Evolutionary conservation across 2,797 vertebrate species (phyloP), one percentile per base, ranked within the genome.

Genomic region (Onychomys arenicola): DNA sequence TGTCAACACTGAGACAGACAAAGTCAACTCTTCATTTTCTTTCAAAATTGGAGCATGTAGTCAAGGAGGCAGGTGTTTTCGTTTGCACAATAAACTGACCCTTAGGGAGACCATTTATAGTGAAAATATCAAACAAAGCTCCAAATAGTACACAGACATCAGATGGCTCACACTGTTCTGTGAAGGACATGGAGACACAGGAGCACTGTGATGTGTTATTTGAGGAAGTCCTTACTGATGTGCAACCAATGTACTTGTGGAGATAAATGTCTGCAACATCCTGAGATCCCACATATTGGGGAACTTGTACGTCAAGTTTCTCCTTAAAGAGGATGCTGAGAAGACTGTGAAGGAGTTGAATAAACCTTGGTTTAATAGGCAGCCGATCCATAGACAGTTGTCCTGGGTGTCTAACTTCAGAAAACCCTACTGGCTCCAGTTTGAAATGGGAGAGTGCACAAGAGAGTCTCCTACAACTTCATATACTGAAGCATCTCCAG

Each of bases 101-200:
- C 25, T 43, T 43, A 27, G 4, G 1, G 9, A 75, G 14, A 3
- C 32, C 2, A 17, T 69, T 6, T n/a, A 69, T 13, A 69, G n/a
- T 69, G 2, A 8, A 8, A 69, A n/a, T 1, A 69, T 69, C 32
- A n/a, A 34, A 69, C 11, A 49, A 49, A 49, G 16, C 6, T 6
- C 0, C 32, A 69, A 17, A 17, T 6, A 34, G 34, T 8, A 0
- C 27, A n/a, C 14, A n/a, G 32, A 69, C 65, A 69, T 0, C 29
- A 32, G 65, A 32, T 67, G 29, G 65, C 32, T 67, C 32, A 67
- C 13, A 67, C 11, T 67, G 0, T 69, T 69, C 32, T 17, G 7
- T 19, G 32, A 69, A n/a, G 0, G 6, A 16, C 10, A 7, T n/a
- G 32, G 6, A 69, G 67, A 17, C 6, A n/a, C 14, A n/a, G 5